Evolutionary conservation across 2,888 invertebrate genomes (phyloP), one percentile per base, ranked within the genome.

Genomic region (Philereme transversata): DNA sequence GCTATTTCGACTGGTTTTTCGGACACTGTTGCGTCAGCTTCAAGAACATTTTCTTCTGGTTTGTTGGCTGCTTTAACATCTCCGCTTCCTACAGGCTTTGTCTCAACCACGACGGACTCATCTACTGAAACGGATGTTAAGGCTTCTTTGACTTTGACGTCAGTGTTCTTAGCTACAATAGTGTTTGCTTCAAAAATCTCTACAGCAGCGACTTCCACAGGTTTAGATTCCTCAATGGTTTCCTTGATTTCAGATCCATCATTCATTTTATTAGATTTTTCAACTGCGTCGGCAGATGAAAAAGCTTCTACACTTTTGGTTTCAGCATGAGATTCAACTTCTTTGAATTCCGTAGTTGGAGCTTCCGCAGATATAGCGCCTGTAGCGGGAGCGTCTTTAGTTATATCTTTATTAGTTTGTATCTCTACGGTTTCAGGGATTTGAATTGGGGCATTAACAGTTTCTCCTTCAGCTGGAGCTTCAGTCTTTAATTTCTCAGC

Each of bases 221-320:
- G 43, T 4, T 64, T 66, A 53, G 72, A 64, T 57, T 76, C 70
- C 60, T 84, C 84, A 51, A 81, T 22, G 6, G 7, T 84, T 5
- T 83, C 83, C 10, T 22, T 22, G 22, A 1, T 22, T 22, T 22
- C 22, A 22, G 22, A 22, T 22, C 3, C 22, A 22, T 22, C 22
- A 22, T 86, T 83, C 81, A 86, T 85, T 73, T 82, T 83, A 62
- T 86, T 83, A 9, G 76, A 51, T 57, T 75, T 71, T 38, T 22
- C 22, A 22, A 78, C 76, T 10, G 57, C 45, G 45, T 74, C 68
- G 4, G 35, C 38, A 49, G 50, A 10, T 44, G 52, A 22, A 33
- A 51, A 22, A 48, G 40, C 38, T 47, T 48, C 34, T 7, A 46
- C 36, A 10, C 8, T 22, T 11, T 48, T 35, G 4, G 55, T 9